Conservation (phyloP, 2,797 vertebrate genomes). For the Catostomus latipinnis region DNA sequence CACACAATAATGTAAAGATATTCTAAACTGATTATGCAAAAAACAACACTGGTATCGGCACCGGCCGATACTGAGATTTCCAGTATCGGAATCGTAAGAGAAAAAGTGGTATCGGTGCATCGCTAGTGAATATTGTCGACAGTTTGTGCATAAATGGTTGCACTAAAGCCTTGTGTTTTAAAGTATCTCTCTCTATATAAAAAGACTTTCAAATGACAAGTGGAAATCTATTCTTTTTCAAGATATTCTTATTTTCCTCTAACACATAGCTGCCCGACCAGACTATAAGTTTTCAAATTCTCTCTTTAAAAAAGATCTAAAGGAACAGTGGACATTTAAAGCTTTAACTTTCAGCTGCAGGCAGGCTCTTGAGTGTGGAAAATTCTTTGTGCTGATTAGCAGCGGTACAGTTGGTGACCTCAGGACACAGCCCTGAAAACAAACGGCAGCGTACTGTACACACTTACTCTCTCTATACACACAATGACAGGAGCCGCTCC, state of each 20-base stretch:
- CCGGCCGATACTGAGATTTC: too few species aligned
- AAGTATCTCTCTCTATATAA: background rate
- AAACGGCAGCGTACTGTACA: constrained; percentile 67
- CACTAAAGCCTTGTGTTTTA: background rate
- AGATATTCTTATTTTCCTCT: background rate
- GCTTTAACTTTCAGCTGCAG: constrained; percentile 56
- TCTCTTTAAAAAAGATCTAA: background rate
- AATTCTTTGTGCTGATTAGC: constrained; percentile 77
- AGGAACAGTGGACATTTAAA: constrained; percentile 34
- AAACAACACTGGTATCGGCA: too few species aligned
- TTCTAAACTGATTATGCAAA: too few species aligned
- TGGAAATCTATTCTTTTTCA: background rate
- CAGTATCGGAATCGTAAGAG: too few species aligned
- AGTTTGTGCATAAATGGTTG: background rate
- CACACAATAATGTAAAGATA: too few species aligned
- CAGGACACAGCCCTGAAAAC: constrained; percentile 71
- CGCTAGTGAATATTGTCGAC: too few species aligned
- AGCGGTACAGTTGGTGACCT: constrained; percentile 69
- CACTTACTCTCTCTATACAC: constrained; percentile 58
- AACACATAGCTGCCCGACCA: background rate
- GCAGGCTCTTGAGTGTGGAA: constrained; percentile 67
- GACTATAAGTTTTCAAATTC: constrained; percentile 10
- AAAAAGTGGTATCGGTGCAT: too few species aligned
- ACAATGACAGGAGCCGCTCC: constrained; percentile 70
- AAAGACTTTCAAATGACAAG: background rate